phyloP scores from a whole-genome alignment of 1,140 invertebrate species.

The Phenacoccus solenopsis region DNA sequence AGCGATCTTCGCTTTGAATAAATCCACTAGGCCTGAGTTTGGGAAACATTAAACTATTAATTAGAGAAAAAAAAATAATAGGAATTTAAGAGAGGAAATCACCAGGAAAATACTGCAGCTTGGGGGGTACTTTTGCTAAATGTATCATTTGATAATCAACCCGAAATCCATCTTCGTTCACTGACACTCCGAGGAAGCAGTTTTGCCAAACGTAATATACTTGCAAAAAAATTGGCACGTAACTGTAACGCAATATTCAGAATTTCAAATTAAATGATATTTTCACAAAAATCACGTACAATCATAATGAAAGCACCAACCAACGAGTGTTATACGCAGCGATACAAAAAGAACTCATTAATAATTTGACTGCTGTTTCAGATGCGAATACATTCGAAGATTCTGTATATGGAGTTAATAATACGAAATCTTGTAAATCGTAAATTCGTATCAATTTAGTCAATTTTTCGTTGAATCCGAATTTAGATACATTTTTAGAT shows the following conservation, averaged over 20 bases:
- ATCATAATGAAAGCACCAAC: slow-evolving; percentile 33
- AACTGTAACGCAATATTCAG: slow-evolving; percentile 39
- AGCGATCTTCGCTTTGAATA: slow-evolving; percentile 68
- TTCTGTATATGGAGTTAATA: slow-evolving; percentile 49
- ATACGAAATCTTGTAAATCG: slow-evolving; percentile 69
- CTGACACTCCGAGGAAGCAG: slow-evolving; percentile 62
- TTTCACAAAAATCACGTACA: slow-evolving; percentile 12
- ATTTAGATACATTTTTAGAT: background rate
- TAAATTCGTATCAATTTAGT: slow-evolving; percentile 49
- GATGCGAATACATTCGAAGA: slow-evolving; percentile 43
- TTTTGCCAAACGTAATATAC: slow-evolving; percentile 65
- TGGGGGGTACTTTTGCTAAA: slow-evolving; percentile 61
- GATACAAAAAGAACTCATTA: slow-evolving; percentile 72
- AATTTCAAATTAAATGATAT: background rate
- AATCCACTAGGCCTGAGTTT: slow-evolving; percentile 47
- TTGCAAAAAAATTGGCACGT: slow-evolving; percentile 78
- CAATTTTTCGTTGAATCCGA: background rate
- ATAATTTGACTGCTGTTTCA: slow-evolving; percentile 68
- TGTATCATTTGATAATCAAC: slow-evolving; percentile 81
- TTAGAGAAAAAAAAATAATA: slow-evolving; percentile 16
- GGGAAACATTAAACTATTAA: too few species aligned
- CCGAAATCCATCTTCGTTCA: slow-evolving; percentile 52
- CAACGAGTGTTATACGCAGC: slow-evolving; percentile 68
- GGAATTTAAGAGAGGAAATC: slow-evolving; percentile 16
- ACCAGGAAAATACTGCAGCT: slow-evolving; percentile 68